Evolutionary conservation across 2,888 invertebrate genomes (phyloP), one percentile per base, ranked within the genome.

Genomic region (Protophormia terraenovae): DNA sequence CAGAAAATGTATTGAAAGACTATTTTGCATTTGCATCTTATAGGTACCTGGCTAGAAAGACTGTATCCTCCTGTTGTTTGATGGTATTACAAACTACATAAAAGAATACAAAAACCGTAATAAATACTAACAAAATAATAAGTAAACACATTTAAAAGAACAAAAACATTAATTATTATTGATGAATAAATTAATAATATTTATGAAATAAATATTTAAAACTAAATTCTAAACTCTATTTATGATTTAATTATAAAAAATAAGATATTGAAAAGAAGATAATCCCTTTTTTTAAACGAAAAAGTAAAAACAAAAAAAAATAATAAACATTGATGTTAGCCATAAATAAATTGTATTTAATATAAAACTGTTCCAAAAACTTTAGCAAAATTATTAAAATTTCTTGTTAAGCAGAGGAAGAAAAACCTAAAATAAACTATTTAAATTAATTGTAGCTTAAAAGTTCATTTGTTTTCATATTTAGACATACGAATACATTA

Each of bases 1-100:
- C 69, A 84, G 71, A 86, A 88, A 86, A 85, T 84, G 62, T 82
- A 83, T 85, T 69, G 67, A 87, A 86, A 80, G 78, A 82, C 58
- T 80, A 22, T 76, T 87, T 86, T 87, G 87, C 84, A 87, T 89
- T 73, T 86, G 78, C 79, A 73, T 84, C 82, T 86, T 86, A 85
- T 87, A 92, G 92, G 92, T 92, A 92, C 93, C 92, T 92, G 92
- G 92, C 91, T 91, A 91, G 93, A 92, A 92, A 92, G 93, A 92
- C 92, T 92, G 93, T 93, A 91, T 92, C 92, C 90, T 92, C 92
- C 89, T 92, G 92, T 91, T 92, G 92, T 91, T 91, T 92, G 90
- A 92, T 91, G 92, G 92, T 91, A 89, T 92, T 91, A 86, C 92
- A 91, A 92, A 92, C 92, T 89, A 90, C 92, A 87, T 92, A 90